Evolutionary conservation across 1,140 invertebrate species (phyloP).

Genomic region (Macrobrachium rosenbergii): DNA sequence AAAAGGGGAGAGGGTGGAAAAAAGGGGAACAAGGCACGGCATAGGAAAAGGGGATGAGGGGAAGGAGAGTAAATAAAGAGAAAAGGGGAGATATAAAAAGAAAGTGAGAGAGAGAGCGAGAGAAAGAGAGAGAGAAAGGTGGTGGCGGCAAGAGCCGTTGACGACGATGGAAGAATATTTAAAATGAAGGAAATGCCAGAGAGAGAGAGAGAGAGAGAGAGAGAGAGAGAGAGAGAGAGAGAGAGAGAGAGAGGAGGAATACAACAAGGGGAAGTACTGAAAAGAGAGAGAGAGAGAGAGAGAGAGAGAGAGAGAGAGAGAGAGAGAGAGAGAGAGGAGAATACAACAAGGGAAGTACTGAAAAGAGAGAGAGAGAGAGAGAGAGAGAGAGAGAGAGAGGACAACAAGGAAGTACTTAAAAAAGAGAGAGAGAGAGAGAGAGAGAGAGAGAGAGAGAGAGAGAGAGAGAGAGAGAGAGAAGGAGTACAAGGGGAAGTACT

Average conservation of each 20-base stretch:
- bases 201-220: slow-evolving; percentile 31
- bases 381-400: slow-evolving; percentile 9
- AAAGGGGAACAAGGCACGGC: neutral
- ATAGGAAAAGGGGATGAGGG: neutral
- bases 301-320: slow-evolving; percentile 31
- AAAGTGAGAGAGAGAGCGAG: neutral
- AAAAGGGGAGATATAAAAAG: neutral
- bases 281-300: slow-evolving; percentile 6
- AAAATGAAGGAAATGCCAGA: neutral
- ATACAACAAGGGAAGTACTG: no score
- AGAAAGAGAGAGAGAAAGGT: neutral
- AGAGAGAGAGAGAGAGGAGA: slow-evolving; percentile 6
- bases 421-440: slow-evolving; percentile 28
- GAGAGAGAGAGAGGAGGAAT: slow-evolving; percentile 17
- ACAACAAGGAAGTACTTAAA: neutral
- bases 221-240: slow-evolving; percentile 12
- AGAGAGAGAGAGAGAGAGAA: slow-evolving; percentile 31
- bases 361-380: slow-evolving; percentile 31
- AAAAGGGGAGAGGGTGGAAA: neutral
- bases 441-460: slow-evolving; percentile 14
- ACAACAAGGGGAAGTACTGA: no score
- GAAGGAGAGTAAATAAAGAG: neutral
- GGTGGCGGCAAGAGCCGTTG: no score
- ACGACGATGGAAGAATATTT: no score
- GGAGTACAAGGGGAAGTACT: no score